Base-by-base conservation (phyloP, 2,888 invertebrate species). In the Gymnocheta viridis region DNA sequence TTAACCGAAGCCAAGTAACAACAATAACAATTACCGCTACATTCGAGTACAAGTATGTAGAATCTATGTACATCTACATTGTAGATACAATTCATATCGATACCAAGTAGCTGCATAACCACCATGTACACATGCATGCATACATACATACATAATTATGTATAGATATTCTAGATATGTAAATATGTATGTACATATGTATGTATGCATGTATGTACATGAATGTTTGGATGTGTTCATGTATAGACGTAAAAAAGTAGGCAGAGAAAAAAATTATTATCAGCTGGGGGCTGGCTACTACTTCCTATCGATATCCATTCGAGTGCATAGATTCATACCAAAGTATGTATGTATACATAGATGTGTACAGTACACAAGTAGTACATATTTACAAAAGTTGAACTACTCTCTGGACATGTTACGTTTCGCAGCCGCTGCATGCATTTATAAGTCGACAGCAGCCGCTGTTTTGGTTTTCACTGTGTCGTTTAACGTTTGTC, bases 11-110 rank as follows among this genome's bases (percentile, higher is more conserved):
- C 35, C 35, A 17, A 35, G 24, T 24, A 38, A 17, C 44, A 47
- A n/a, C 29, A 47, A n/a, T 19, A 69, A 47, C 70, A 72, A 72
- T 56, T 56, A 56, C 47, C 32, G 51, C 78, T 44, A 70, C 51
- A 12, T 19, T 14, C 7, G 17, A n/a, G 29, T 12, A 38, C n/a
- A n/a, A n/a, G n/a, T 32, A 32, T 5, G 32, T 7, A 7, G 7
- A 4, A 32, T 7, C 32, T 32, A 32, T 32, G 32, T 24, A 51
- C 27, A 27, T n/a, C n/a, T n/a, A n/a, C n/a, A n/a, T n/a, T n/a
- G n/a, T n/a, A n/a, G n/a, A n/a, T n/a, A n/a, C n/a, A n/a, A n/a
- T n/a, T n/a, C n/a, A n/a, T n/a, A n/a, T n/a, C n/a, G n/a, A n/a
- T n/a, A n/a, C n/a, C n/a, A n/a, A n/a, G n/a, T n/a, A n/a, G n/a